Evolutionary conservation across 1,140 invertebrate species (phyloP).

Genomic region (Aphelenchoides besseyi): DNA sequence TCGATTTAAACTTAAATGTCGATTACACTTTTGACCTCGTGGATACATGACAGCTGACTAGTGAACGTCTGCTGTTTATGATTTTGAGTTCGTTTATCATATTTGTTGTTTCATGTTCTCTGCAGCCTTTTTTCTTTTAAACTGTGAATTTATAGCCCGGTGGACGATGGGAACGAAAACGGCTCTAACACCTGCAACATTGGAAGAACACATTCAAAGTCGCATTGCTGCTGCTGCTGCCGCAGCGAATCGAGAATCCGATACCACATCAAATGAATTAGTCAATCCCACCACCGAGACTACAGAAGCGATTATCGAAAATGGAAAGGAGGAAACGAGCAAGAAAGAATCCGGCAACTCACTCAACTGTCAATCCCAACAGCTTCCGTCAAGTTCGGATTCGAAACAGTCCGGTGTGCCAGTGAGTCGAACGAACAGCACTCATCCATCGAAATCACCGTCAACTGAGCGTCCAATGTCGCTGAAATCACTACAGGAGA

Average conservation of each 20-base stretch:
- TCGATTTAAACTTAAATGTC: too few species aligned
- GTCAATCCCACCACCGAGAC: not conserved
- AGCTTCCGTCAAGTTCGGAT: constrained; percentile 13
- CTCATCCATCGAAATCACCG: constrained; percentile 7
- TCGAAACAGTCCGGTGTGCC: constrained; percentile 17
- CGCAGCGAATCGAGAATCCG: constrained; percentile 3
- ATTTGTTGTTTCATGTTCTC: not conserved
- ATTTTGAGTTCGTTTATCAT: not conserved
- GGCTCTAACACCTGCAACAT: constrained; percentile 46
- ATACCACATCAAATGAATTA: not conserved
- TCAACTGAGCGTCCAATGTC: constrained; percentile 38
- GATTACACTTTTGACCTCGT: not conserved
- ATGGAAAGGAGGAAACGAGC: not conserved
- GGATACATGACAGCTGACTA: not conserved
- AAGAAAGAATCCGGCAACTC: constrained; percentile 11
- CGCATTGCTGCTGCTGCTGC: constrained; percentile 26
- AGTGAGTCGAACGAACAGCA: not conserved
- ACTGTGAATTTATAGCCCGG: constrained; percentile 46
- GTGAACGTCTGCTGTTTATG: not conserved
- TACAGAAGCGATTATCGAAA: not conserved
- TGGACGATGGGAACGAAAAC: constrained; percentile 58
- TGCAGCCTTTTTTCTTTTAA: not conserved
- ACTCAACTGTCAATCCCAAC: not conserved
- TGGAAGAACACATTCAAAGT: constrained; percentile 51
- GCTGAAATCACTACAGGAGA: constrained; percentile 54